Percentiles rank a stretch among this genome's conserved stretches.
Evolutionary conservation across 2,888 invertebrate species (phyloP).

Genomic region (Alloscopus bannaensis): DNA sequence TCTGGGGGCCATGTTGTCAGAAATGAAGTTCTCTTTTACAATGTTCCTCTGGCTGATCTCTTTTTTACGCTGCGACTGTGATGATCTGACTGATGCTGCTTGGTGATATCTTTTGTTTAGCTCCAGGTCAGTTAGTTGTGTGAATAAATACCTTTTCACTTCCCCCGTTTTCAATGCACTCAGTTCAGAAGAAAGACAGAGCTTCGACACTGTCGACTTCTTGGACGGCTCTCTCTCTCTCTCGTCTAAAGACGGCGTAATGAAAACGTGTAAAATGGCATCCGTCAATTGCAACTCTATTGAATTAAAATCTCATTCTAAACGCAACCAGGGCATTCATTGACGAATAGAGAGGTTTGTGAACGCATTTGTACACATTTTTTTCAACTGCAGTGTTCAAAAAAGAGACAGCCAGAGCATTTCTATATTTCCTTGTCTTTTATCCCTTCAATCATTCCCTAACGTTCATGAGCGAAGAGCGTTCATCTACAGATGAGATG

Average conservation of each 20-base stretch:
- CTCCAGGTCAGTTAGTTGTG: conserved; percentile 54
- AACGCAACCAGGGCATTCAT: conserved; percentile 23
- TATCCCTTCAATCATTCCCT: conserved; percentile 48
- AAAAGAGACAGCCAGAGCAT: no score
- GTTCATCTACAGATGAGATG: conserved; percentile 34
- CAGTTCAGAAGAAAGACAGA: conserved; percentile 6
- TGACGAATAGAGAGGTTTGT: no score
- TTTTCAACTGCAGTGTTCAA: conserved; percentile 18
- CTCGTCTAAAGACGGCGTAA: conserved; percentile 14
- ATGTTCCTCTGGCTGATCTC: neutral
- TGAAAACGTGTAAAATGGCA: conserved; percentile 42
- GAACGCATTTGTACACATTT: no score
- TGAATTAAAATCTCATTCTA: conserved; percentile 31
- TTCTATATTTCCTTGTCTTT: conserved; percentile 62
- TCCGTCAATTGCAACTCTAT: conserved; percentile 29
- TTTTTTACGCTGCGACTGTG: neutral
- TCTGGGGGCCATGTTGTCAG: conserved; percentile 23
- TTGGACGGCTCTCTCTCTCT: no score
- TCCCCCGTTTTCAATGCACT: conserved; percentile 9
- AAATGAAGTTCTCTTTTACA: conserved; percentile 22
- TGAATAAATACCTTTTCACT: conserved; percentile 21
- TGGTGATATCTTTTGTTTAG: conserved; percentile 14
- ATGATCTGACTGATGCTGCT: conserved; percentile 1
- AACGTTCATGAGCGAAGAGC: conserved; percentile 3
- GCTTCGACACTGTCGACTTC: conserved; percentile 4